phyloP scores from a whole-genome alignment of 2,113 vertebrate genomes.

The Galbula dea region DNA sequence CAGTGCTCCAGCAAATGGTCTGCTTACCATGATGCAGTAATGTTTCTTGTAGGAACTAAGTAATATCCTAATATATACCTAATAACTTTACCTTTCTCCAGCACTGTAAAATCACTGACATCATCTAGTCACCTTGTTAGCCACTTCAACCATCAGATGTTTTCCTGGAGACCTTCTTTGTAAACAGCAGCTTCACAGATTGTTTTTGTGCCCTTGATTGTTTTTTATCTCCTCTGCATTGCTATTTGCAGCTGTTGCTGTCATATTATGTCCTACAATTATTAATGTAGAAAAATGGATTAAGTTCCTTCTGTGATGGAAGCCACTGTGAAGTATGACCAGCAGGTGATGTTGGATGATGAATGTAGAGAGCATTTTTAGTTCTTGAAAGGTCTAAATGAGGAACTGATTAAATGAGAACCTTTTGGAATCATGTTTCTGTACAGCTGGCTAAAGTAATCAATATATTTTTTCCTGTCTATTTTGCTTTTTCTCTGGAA shows the following conservation, averaged over 20 bases:
- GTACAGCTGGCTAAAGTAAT: neutral
- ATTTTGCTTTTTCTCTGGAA: neutral
- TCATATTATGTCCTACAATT: neutral
- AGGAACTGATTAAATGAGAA: neutral
- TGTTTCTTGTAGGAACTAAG: neutral
- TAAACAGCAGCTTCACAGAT: neutral
- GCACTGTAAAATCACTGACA: neutral
- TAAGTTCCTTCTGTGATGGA: neutral
- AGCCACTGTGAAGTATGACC: neutral
- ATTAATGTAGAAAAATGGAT: neutral
- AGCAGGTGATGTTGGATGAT: neutral
- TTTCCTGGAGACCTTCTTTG: neutral
- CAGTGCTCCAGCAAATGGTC: too few relatives aligned
- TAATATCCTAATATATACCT: fast-evolving
- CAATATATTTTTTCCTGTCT: neutral
- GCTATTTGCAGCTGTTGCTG: neutral
- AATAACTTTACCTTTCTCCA: neutral
- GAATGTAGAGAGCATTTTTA: neutral
- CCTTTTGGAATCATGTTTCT: neutral
- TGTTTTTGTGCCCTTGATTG: neutral
- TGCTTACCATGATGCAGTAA: neutral
- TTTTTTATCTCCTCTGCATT: neutral
- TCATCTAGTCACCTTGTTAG: neutral
- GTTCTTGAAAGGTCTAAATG: neutral
- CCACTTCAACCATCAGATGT: neutral